Percentiles rank a stretch among this genome's conserved stretches.
Conservation (phyloP, 1,140 invertebrate species). For the Magallana gigas region DNA sequence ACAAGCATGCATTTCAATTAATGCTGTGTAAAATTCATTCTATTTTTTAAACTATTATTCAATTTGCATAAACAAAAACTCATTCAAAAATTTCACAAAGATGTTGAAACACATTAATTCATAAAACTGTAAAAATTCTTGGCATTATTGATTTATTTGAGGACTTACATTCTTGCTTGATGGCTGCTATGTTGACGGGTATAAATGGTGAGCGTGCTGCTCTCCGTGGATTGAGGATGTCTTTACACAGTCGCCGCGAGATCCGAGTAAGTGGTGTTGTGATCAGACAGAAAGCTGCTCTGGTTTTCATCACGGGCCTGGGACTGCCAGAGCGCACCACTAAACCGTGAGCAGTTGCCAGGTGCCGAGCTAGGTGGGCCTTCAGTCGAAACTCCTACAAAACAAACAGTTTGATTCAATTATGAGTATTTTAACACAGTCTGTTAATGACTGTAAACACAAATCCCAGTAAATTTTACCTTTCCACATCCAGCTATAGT, state of each 20-base stretch:
- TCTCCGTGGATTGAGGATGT: constrained; percentile 90
- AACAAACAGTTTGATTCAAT: not conserved
- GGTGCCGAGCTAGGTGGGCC: constrained; percentile 93
- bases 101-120: no score
- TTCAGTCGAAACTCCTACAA: constrained; percentile 92
- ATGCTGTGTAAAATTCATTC: no score
- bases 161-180: constrained; percentile 83
- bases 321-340: constrained; percentile 86
- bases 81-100: no score
- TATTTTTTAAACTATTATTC: no score
- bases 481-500: constrained; percentile 93
- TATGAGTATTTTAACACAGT: not conserved
- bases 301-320: constrained; percentile 96
- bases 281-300: constrained; percentile 95
- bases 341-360: constrained; percentile 92
- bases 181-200: constrained; percentile 89
- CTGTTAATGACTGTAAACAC: not conserved
- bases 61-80: no score
- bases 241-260: constrained; percentile 90
- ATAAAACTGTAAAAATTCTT: no score
- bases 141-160: not conserved
- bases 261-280: constrained; percentile 92
- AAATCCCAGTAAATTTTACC: constrained; percentile 70
- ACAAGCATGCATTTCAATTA: not conserved
- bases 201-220: constrained; percentile 92